Evolutionary conservation across 30 jellyfish, hydroid and myxozoan species (phyloP).

Genomic region (Cassiopea xamachana): DNA sequence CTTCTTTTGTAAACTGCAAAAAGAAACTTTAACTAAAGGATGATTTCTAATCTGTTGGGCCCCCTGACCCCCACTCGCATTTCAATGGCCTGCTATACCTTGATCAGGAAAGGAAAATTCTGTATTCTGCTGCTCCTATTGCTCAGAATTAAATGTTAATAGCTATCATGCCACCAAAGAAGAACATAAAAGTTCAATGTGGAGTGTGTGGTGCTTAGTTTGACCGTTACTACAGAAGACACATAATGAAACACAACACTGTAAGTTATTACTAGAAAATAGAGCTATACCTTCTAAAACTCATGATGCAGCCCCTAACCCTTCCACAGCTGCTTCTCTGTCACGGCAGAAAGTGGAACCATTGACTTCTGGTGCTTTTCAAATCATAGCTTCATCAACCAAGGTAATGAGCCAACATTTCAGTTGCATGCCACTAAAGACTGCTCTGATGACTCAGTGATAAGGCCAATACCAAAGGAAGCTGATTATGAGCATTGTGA

Average conservation of each 20-base stretch:
- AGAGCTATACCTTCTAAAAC: slow-evolving; percentile 5
- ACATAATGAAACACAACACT: slow-evolving; percentile 25
- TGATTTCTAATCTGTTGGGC: neutral
- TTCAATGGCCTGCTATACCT: neutral
- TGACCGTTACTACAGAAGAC: slow-evolving; percentile 29
- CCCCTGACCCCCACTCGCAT: neutral
- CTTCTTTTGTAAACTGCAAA: no score
- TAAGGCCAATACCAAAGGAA: no score
- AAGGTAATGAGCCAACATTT: no score
- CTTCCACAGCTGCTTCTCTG: no score
- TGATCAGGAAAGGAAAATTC: neutral
- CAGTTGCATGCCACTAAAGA: no score
- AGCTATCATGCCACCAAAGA: slow-evolving; percentile 25
- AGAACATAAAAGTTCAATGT: neutral
- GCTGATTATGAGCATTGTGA: no score
- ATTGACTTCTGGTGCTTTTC: no score
- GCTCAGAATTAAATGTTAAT: neutral
- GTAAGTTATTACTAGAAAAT: neutral
- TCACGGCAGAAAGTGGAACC: no score
- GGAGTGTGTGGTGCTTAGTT: slow-evolving; percentile 26
- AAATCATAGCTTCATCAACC: no score
- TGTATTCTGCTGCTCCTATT: neutral
- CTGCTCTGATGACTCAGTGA: no score
- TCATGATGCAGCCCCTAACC: no score
- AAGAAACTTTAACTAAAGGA: no score